phyloP scores from a whole-genome alignment of 1,140 invertebrate genomes.

The Apis cerana region DNA sequence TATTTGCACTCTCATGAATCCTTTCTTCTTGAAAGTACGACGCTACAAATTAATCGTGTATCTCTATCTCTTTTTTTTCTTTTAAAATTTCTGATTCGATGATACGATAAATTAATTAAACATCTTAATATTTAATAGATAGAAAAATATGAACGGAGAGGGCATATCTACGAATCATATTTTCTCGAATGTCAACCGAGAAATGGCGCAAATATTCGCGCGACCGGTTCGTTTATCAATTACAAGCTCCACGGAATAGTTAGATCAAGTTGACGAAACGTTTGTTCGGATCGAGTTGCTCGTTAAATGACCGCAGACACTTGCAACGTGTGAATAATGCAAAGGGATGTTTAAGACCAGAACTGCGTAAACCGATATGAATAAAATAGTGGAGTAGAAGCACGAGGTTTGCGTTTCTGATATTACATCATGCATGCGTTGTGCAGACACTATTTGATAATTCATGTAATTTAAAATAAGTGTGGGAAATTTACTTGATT shows the following conservation, averaged over 20 bases:
- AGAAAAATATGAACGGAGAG: too few relatives aligned
- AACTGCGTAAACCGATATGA: background rate
- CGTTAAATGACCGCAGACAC: background rate
- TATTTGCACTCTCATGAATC: too few relatives aligned
- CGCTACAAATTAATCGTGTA: too few relatives aligned
- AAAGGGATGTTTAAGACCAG: background rate
- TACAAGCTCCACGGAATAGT: constrained; percentile 15
- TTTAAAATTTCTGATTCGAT: too few relatives aligned
- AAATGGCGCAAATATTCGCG: constrained; percentile 1
- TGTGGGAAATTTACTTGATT: background rate
- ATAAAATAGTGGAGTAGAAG: constrained; percentile 31
- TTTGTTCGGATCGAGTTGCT: constrained; percentile 16
- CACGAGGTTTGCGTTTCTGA: background rate
- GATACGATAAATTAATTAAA: too few relatives aligned
- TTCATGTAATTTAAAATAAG: background rate
- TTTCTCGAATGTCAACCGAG: too few relatives aligned
- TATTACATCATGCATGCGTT: background rate
- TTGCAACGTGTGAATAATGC: constrained; percentile 38
- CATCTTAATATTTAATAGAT: too few relatives aligned
- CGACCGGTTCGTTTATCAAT: constrained; percentile 39
- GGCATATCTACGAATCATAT: background rate
- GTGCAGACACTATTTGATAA: background rate
- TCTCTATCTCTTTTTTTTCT: too few relatives aligned
- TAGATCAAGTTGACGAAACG: constrained; percentile 52
- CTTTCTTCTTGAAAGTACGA: too few relatives aligned